These are phyloP conservation scores for Sapajus apella DNA, from an alignment of 2,113 vertebrate species.

Conservation along the genomic window DNA sequence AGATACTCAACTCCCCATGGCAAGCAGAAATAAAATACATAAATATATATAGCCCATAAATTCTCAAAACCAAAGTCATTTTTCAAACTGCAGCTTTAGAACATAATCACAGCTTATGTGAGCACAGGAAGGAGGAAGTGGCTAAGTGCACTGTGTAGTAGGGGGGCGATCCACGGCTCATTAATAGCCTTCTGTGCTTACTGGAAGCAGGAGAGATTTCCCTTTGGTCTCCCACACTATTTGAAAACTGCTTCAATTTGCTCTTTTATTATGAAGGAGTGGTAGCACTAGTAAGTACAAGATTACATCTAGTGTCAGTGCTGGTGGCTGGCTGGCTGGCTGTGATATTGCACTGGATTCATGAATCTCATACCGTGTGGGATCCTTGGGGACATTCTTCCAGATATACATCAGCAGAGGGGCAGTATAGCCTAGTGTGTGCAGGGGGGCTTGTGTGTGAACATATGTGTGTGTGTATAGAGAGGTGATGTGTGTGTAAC, in stretches of 20 bases:
- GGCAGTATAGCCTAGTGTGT: background rate
- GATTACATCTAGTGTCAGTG: background rate
- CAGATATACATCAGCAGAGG: background rate
- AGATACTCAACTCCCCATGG: constrained; percentile 33
- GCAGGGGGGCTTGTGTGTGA: background rate
- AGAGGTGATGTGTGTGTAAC: background rate
- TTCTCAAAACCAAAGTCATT: constrained; percentile 59
- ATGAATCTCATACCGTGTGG: background rate
- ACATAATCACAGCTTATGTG: constrained; percentile 40
- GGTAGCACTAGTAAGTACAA: constrained; percentile 45
- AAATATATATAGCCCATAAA: constrained; percentile 24
- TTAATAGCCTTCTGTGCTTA: constrained; percentile 55
- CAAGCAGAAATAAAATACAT: constrained; percentile 60
- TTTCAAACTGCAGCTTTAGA: constrained; percentile 66
- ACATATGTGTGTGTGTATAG: accelerated
- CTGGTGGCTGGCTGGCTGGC: constrained; percentile 29
- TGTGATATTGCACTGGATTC: background rate
- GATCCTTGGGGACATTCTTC: background rate
- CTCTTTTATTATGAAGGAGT: constrained; percentile 62
- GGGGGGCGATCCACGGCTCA: constrained; percentile 5
- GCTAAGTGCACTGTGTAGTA: background rate
- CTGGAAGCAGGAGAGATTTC: constrained; percentile 58
- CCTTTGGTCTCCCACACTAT: constrained; percentile 46
- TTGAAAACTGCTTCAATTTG: constrained; percentile 63
- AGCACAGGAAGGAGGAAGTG: constrained; percentile 21